Percentiles rank a stretch among this genome's conserved stretches.
Evolutionary conservation across 1,140 invertebrate genomes (phyloP).

Genomic region (Lethocerus indicus): DNA sequence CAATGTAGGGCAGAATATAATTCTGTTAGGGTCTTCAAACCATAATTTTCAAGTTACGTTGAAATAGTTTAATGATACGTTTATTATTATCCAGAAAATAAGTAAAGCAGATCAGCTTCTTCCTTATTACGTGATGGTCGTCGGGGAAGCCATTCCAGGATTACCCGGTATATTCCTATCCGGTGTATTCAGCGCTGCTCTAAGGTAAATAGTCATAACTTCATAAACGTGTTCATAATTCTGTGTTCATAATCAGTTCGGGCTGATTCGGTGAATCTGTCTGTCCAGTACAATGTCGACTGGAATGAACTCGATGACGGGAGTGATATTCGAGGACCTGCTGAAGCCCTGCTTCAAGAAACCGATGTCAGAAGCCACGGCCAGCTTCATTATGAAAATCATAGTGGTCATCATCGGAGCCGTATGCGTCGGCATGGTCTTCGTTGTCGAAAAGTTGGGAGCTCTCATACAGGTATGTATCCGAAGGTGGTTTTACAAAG

Average conservation of each 20-base stretch:
- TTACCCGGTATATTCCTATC: slow-evolving; percentile 60
- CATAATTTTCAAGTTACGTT: background rate
- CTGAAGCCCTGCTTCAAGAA: slow-evolving; percentile 43
- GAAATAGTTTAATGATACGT: background rate
- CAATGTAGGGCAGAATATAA: too few relatives aligned
- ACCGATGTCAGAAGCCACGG: slow-evolving; percentile 37
- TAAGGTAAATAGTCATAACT: slow-evolving; percentile 31
- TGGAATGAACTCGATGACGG: slow-evolving; percentile 61
- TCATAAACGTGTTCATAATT: background rate
- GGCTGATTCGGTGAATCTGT: too few relatives aligned
- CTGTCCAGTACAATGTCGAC: slow-evolving; percentile 55
- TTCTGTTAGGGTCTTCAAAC: too few relatives aligned
- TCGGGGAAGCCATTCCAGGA: slow-evolving; percentile 41
- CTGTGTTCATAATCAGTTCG: too few relatives aligned
- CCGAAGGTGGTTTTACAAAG: too few relatives aligned
- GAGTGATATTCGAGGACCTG: slow-evolving; percentile 65
- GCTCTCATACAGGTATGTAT: slow-evolving; percentile 42
- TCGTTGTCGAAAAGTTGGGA: slow-evolving; percentile 48
- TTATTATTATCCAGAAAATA: slow-evolving; percentile 26
- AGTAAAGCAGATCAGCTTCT: slow-evolving; percentile 43
- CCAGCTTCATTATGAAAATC: slow-evolving; percentile 48
- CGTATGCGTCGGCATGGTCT: slow-evolving; percentile 43
- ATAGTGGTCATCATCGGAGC: slow-evolving; percentile 42
- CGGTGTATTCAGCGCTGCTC: slow-evolving; percentile 53
- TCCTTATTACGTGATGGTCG: slow-evolving; percentile 56